Conservation (phyloP, 2,888 invertebrate genomes). For the Bombylius discolor region DNA sequence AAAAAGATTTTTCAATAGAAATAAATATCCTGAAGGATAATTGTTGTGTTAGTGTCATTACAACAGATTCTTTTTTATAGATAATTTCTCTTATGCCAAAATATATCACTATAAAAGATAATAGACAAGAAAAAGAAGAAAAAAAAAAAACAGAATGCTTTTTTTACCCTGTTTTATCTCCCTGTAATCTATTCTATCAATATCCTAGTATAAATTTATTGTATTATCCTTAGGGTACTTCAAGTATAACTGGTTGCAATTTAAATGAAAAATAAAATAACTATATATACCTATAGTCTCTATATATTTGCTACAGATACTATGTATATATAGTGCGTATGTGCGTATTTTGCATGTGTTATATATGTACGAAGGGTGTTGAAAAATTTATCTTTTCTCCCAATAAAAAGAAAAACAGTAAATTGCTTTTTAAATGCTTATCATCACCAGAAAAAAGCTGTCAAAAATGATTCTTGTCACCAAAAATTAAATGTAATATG, state of each 20-base stretch:
- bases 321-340: background rate
- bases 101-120: too few relatives aligned
- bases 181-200: background rate
- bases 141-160: background rate
- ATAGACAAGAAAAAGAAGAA: too few relatives aligned
- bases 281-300: too few relatives aligned
- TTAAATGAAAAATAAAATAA: background rate
- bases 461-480: background rate
- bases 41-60: slow-evolving; percentile 9
- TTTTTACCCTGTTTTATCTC: background rate
- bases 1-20: background rate
- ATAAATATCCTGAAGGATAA: slow-evolving; percentile 2
- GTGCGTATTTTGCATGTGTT: background rate
- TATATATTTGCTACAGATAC: background rate
- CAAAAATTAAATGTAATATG: background rate
- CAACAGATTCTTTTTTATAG: slow-evolving; percentile 1
- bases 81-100: too few relatives aligned
- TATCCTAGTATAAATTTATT: background rate
- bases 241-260: background rate
- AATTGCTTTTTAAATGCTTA: slow-evolving; percentile 9
- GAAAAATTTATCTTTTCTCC: background rate
- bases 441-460: background rate
- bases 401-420: background rate
- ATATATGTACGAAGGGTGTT: too few relatives aligned
- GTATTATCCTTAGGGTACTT: background rate